These are phyloP conservation scores for Carettochelys insculpta DNA, from an alignment of 2,113 vertebrate genomes.

Conservation along the genomic window DNA sequence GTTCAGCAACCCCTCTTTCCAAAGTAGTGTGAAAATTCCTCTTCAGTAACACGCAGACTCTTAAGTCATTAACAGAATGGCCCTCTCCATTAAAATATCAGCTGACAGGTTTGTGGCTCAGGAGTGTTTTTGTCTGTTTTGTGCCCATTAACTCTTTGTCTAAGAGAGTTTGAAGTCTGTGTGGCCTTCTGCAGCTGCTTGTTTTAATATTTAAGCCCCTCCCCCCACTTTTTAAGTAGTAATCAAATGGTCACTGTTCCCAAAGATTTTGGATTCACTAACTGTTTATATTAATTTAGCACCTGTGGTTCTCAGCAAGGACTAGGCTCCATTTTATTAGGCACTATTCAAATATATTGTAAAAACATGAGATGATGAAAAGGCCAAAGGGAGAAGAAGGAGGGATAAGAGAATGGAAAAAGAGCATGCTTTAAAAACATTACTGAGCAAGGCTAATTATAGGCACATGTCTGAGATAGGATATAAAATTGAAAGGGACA, in stretches of 20 bases:
- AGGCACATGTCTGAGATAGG: rapidly evolving
- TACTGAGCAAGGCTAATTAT: neutral
- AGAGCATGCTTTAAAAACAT: neutral
- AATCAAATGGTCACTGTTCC: rapidly evolving
- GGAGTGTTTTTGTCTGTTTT: no score
- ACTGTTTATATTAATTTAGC: rapidly evolving
- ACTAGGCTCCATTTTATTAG: neutral
- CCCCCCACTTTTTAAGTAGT: neutral
- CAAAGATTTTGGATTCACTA: neutral
- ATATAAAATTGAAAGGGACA: neutral
- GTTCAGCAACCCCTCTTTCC: no score
- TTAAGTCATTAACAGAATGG: no score
- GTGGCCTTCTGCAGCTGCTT: neutral
- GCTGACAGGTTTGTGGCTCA: no score
- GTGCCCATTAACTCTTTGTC: no score
- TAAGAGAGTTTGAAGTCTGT: no score
- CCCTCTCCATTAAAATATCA: no score
- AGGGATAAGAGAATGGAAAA: neutral
- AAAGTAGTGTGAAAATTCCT: no score
- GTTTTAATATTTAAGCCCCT: rapidly evolving
- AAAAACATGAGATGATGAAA: neutral
- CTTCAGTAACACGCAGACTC: no score
- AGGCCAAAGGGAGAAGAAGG: neutral
- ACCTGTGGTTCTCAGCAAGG: rapidly evolving
- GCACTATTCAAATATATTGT: neutral